Conservation (phyloP, 2,888 invertebrate genomes). For the Choreutis nemorana region DNA sequence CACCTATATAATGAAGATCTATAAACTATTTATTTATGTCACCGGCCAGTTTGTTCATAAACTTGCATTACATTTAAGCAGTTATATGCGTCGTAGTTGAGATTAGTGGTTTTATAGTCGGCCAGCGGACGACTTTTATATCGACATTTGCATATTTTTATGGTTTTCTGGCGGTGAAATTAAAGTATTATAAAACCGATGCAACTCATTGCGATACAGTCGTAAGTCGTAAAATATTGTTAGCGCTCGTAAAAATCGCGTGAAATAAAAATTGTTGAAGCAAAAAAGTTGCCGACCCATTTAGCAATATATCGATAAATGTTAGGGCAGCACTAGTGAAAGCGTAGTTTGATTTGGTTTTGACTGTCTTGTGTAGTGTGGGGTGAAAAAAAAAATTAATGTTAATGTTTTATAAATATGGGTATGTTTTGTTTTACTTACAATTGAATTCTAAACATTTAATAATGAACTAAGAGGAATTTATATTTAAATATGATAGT, state of each 20-base stretch:
- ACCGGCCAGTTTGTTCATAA: no score
- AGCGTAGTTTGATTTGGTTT: not conserved
- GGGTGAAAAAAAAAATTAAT: no score
- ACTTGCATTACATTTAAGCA: no score
- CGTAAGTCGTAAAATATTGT: constrained; percentile 57
- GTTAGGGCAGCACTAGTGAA: not conserved
- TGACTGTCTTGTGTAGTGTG: no score
- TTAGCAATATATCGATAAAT: constrained; percentile 23
- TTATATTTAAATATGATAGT: no score
- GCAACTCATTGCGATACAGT: constrained; percentile 50
- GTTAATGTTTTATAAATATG: no score
- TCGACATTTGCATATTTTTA: constrained; percentile 62
- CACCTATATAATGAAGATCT: no score
- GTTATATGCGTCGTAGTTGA: constrained; percentile 16
- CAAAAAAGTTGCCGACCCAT: constrained; percentile 44
- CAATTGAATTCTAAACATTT: no score
- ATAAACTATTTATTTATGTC: no score
- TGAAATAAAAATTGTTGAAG: constrained; percentile 49
- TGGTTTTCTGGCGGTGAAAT: constrained; percentile 59
- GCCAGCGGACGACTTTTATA: constrained; percentile 44
- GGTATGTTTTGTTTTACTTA: no score
- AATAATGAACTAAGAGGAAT: no score
- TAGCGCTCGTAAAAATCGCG: constrained; percentile 47
- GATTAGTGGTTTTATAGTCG: constrained; percentile 42
- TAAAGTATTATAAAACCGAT: constrained; percentile 60